Base-by-base conservation (phyloP, 1,140 invertebrate species). In the Hestina assimilis region DNA sequence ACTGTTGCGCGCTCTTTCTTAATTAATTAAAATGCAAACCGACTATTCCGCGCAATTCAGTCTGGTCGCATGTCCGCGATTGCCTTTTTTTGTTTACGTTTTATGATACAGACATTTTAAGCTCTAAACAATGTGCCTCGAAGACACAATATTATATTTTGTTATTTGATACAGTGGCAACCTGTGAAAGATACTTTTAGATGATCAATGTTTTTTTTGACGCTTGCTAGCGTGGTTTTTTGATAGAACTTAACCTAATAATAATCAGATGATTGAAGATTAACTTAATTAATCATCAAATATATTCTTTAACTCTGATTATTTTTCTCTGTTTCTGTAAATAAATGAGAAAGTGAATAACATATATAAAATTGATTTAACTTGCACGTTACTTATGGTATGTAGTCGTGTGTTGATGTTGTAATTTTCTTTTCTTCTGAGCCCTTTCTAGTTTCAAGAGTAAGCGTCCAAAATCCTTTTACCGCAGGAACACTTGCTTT, bases 1-100 rank as follows among this genome's bases (percentile, higher is more conserved):
- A 67, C 72, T 75, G 70, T 72, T 67, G 70, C 73, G 15, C 48
- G 58, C 67, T 58, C 42, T 26, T 55, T 70, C 63, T 74, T 79
- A 80, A 80, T 80, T 75, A 80, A 77, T 83, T 83, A 79, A 79
- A 83, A 79, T 74, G 72, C 70, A 77, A 79, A 75, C 73, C 54
- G 69, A 76, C 72, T 79, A 66, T 73, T 65, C 57, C 63, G 60
- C 66, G 60, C 61, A 64, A 64, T 65, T 70, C 52, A 35, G 9
- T 29, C 56, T 65, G 63, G 53, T 58, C 56, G 66, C 53, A 58
- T 63, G 55, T 45, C 62, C 26, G 55, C 58, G 65, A 75, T 70
- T 70, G 66, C 63, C 68, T 66, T 63, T 75, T 79, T 75, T 77
- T 68, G 79, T 77, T 79, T 70, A 15, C 31, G 14, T 35, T 35